Conservation (phyloP, 1,140 invertebrate species). For the Drosophila sturtevanti region DNA sequence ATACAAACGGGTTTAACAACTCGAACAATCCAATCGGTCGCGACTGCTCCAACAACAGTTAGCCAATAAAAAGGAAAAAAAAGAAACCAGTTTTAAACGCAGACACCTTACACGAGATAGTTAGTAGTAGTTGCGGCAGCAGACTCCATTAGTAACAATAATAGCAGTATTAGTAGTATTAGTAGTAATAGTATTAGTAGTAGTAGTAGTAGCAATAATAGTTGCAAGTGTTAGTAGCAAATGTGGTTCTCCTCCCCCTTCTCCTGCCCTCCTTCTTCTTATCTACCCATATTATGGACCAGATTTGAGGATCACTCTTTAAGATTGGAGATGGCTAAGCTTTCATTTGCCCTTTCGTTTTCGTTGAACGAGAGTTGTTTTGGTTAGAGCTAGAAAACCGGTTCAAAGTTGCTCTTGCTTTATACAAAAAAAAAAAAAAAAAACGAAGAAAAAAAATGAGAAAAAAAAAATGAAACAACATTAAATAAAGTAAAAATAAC, state of each 20-base stretch:
- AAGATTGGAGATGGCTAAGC: not conserved
- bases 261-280: too few species aligned
- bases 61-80: conserved; percentile 44
- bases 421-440: conserved; percentile 29
- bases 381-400: conserved; percentile 65
- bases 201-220: not conserved
- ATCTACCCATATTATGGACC: too few species aligned
- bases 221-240: too few species aligned
- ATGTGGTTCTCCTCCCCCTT: too few species aligned
- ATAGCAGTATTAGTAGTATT: not conserved
- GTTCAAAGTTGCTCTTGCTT: conserved; percentile 38
- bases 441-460: conserved; percentile 1
- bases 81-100: conserved; percentile 61
- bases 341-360: conserved; percentile 77
- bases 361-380: conserved; percentile 70
- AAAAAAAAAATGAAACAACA: not conserved
- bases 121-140: not conserved
- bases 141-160: not conserved
- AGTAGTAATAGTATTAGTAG: not conserved
- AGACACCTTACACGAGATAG: conserved; percentile 60
- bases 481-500: not conserved
- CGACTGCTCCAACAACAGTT: conserved; percentile 41
- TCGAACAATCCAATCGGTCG: not conserved
- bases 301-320: too few species aligned
- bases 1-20: conserved; percentile 59